phyloP scores from a whole-genome alignment of 2,113 vertebrate genomes.

The Pterocles gutturalis region DNA sequence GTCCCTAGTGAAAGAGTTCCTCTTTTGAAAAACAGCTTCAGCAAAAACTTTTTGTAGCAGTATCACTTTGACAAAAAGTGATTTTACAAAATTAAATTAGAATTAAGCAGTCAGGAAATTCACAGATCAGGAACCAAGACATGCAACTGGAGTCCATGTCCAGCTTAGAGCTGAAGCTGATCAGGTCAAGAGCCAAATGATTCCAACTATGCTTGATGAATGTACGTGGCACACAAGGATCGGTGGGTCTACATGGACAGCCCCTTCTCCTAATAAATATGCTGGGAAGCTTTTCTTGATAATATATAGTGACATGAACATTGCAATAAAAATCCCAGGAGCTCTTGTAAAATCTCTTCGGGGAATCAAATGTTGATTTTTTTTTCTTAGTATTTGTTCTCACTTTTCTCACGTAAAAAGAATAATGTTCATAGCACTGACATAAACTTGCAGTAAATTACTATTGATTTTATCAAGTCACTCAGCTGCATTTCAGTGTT shows the following conservation, averaged over 20 bases:
- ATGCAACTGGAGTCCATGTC: not conserved
- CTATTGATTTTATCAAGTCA: constrained; percentile 10
- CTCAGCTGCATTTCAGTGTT: constrained; percentile 5
- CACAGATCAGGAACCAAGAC: not conserved
- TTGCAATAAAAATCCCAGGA: not conserved
- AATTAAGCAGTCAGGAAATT: not conserved
- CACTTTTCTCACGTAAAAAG: not conserved
- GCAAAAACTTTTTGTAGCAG: not conserved
- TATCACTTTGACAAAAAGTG: not conserved
- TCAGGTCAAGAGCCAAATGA: not conserved
- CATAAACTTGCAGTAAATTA: not conserved
- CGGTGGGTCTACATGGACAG: not conserved
- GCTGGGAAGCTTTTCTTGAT: not conserved
- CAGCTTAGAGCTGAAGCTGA: not conserved
- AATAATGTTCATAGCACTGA: not conserved
- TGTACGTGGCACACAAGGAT: not conserved
- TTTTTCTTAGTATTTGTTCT: not conserved
- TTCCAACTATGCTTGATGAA: not conserved
- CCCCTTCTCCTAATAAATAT: not conserved
- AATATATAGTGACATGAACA: not conserved
- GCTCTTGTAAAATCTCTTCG: not conserved
- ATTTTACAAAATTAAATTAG: not conserved
- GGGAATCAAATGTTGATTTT: not conserved
- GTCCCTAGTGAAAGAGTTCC: not conserved
- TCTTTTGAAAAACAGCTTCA: not conserved